A percentile compares a stretch with the other conserved stretches of the same genome.
These are phyloP conservation scores for Lasiurus borealis DNA, from an alignment of 2,113 vertebrate genomes.

Conservation along the genomic window DNA sequence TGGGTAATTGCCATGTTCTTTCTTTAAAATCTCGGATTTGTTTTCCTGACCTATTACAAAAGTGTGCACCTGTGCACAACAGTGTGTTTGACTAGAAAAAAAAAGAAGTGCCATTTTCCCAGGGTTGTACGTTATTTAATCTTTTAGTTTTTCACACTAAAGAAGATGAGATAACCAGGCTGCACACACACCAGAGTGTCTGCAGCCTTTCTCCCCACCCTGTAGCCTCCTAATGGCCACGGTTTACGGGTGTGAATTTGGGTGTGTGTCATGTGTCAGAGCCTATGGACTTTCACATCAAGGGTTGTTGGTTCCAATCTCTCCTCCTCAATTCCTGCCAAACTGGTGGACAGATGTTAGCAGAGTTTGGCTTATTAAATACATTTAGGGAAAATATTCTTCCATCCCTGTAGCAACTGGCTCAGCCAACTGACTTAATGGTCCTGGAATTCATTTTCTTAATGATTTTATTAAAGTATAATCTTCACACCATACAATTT, in stretches of 20 bases:
- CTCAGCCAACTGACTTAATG: neutral
- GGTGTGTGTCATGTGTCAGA: neutral
- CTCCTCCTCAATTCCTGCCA: neutral
- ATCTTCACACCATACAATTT: neutral
- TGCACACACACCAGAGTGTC: rapidly evolving
- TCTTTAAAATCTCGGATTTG: conserved; percentile 13
- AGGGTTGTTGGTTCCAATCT: neutral
- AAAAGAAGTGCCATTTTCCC: neutral
- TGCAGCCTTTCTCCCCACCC: neutral
- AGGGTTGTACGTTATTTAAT: too few relatives aligned
- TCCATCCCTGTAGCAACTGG: neutral
- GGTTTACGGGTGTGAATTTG: neutral
- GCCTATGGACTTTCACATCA: neutral
- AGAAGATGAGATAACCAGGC: neutral
- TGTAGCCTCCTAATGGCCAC: neutral
- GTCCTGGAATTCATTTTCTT: neutral
- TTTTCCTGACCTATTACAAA: neutral
- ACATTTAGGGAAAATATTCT: neutral
- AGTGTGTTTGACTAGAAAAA: neutral
- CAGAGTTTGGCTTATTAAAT: neutral
- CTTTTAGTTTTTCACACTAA: too few relatives aligned
- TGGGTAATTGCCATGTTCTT: neutral
- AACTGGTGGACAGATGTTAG: neutral
- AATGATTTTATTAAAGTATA: neutral
- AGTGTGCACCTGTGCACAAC: neutral